phyloP scores from a whole-genome alignment of 2,113 vertebrate genomes.

The Salvelinus sp. region DNA sequence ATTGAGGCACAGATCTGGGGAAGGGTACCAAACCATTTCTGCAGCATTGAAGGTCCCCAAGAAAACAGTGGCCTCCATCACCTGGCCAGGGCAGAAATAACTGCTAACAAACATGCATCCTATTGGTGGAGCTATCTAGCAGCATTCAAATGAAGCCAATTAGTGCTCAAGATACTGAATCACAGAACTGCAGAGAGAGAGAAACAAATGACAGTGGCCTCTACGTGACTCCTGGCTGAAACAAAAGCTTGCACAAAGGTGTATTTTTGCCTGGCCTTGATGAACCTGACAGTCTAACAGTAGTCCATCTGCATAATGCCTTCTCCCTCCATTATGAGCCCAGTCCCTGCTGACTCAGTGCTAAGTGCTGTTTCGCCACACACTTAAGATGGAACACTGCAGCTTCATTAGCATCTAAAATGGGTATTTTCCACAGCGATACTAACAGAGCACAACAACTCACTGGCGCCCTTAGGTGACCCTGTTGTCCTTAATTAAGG shows the following conservation, averaged over 20 bases:
- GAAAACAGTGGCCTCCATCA: no score
- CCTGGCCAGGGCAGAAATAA: no score
- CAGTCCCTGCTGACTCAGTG: slow-evolving; percentile 16
- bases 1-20: no score
- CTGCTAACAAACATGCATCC: background rate
- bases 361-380: slow-evolving; percentile 2
- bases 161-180: slow-evolving; percentile 12
- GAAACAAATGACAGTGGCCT: slow-evolving; percentile 29
- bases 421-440: background rate
- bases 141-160: slow-evolving; percentile 28
- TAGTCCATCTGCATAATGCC: slow-evolving; percentile 14
- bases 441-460: slow-evolving; percentile 4
- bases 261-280: slow-evolving; percentile 8
- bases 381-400: slow-evolving; percentile 4
- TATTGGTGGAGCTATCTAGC: slow-evolving; percentile 1
- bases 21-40: no score
- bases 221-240: slow-evolving; percentile 6
- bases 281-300: slow-evolving; percentile 1
- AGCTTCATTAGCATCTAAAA: slow-evolving; percentile 25
- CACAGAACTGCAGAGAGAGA: background rate
- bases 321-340: slow-evolving; percentile 16
- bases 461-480: slow-evolving; percentile 3
- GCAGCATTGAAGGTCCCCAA: no score
- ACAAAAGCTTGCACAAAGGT: background rate
- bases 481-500: slow-evolving; percentile 28